phyloP scores from a whole-genome alignment of 2,797 vertebrate species.

The Ctenosaura bakeri region DNA sequence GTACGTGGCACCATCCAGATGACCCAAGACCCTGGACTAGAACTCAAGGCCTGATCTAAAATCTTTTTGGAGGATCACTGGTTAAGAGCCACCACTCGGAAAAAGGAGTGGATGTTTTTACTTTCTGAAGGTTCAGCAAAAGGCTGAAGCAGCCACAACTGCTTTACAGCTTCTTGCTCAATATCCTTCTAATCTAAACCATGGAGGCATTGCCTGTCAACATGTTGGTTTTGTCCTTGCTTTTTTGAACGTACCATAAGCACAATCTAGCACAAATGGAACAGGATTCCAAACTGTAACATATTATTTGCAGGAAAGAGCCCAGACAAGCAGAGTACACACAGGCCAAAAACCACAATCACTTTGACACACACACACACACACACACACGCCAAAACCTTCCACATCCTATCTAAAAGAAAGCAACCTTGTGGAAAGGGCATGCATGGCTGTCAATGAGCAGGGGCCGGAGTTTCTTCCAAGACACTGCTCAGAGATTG shows the following conservation, averaged over 20 bases:
- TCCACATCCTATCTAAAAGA: background rate
- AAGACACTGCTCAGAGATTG: background rate
- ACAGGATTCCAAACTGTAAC: background rate
- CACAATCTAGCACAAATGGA: background rate
- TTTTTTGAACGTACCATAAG: background rate
- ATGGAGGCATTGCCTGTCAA: background rate
- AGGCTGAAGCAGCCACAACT: background rate
- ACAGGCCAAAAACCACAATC: background rate
- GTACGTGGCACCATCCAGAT: background rate
- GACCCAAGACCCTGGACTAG: too few relatives aligned
- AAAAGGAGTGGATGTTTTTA: background rate
- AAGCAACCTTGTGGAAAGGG: background rate
- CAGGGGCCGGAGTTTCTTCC: background rate
- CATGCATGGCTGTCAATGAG: background rate
- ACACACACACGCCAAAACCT: too few relatives aligned
- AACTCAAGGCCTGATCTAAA: background rate
- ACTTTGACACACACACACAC: background rate
- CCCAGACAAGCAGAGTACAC: background rate
- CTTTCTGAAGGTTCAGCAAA: background rate
- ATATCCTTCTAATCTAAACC: background rate
- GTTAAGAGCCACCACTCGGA: background rate
- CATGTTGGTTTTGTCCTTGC: background rate
- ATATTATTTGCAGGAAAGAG: conserved; percentile 29
- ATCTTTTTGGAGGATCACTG: background rate
- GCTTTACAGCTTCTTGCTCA: background rate